These are phyloP conservation scores for Microtus richardsoni DNA, from an alignment of 2,113 vertebrate species.

Conservation along the genomic window DNA sequence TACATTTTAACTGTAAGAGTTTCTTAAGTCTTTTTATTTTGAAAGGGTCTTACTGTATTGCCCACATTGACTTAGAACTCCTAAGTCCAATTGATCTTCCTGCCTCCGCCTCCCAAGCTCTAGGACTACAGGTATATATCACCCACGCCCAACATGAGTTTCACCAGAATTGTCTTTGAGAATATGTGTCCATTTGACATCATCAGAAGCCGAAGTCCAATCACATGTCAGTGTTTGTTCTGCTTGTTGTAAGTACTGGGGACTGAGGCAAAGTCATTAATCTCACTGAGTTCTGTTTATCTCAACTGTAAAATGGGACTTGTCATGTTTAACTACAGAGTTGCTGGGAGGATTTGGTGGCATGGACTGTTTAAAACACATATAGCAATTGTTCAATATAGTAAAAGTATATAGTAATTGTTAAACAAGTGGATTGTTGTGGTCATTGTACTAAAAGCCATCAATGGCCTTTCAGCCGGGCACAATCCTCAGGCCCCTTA, in stretches of 20 bases:
- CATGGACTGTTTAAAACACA: neutral
- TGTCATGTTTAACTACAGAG: neutral
- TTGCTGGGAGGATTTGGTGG: neutral
- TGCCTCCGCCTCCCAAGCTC: neutral
- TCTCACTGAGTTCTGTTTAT: neutral
- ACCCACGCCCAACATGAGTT: neutral
- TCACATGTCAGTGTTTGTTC: neutral
- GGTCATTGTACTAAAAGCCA: neutral
- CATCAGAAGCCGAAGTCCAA: neutral
- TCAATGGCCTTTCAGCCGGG: neutral
- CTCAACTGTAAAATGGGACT: neutral
- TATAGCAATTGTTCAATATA: neutral
- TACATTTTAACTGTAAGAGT: neutral
- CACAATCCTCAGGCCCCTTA: neutral
- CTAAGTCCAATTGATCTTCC: neutral
- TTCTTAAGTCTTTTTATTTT: neutral
- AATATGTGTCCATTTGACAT: neutral
- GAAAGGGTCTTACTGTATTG: neutral
- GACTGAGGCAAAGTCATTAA: neutral
- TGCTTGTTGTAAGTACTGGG: neutral
- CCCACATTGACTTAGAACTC: neutral
- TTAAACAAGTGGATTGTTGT: neutral
- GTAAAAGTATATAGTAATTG: conserved; percentile 14
- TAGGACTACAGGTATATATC: neutral
- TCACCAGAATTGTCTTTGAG: neutral